phyloP scores from a whole-genome alignment of 2,888 invertebrate species.

The Candidula unifasciata region DNA sequence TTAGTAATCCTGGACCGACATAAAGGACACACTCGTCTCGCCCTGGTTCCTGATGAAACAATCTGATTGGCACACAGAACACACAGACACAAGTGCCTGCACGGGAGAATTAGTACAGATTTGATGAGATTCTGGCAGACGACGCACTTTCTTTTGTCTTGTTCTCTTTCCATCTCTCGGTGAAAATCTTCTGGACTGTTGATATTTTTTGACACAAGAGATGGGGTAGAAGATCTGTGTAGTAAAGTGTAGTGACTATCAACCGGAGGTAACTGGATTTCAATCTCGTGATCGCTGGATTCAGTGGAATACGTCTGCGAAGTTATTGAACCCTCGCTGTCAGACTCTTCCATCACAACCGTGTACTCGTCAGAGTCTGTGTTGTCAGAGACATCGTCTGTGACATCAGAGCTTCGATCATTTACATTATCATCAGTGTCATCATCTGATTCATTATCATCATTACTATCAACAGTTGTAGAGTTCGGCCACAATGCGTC shows the following conservation, averaged over 20 bases:
- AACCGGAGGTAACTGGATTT: conserved; percentile 64
- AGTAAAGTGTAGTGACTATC: conserved; percentile 52
- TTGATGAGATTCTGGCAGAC: conserved; percentile 74
- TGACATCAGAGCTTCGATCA: conserved; percentile 14
- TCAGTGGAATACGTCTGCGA: conserved; percentile 56
- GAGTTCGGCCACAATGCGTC: conserved; percentile 18
- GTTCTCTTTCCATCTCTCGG: conserved; percentile 51
- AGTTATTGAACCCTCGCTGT: conserved; percentile 53
- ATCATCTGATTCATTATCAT: conserved; percentile 42
- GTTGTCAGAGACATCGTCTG: neutral
- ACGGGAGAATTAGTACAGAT: conserved; percentile 74
- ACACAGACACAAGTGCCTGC: conserved; percentile 76
- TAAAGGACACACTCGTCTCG: conserved; percentile 71
- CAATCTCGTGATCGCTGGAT: conserved; percentile 62
- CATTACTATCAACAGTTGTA: conserved; percentile 52
- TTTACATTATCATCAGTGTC: conserved; percentile 33
- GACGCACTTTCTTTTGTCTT: conserved; percentile 72
- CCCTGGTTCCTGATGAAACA: conserved; percentile 59
- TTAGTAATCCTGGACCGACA: conserved; percentile 71
- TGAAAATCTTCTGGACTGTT: conserved; percentile 60
- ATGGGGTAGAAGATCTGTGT: conserved; percentile 63
- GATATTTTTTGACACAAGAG: conserved; percentile 49
- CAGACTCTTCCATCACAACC: conserved; percentile 18
- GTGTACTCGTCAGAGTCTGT: conserved; percentile 36
- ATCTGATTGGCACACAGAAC: conserved; percentile 73